Percentiles rank a stretch among this genome's conserved stretches.
Conservation (phyloP, 2,888 invertebrate species). For the Anorthoa munda region DNA sequence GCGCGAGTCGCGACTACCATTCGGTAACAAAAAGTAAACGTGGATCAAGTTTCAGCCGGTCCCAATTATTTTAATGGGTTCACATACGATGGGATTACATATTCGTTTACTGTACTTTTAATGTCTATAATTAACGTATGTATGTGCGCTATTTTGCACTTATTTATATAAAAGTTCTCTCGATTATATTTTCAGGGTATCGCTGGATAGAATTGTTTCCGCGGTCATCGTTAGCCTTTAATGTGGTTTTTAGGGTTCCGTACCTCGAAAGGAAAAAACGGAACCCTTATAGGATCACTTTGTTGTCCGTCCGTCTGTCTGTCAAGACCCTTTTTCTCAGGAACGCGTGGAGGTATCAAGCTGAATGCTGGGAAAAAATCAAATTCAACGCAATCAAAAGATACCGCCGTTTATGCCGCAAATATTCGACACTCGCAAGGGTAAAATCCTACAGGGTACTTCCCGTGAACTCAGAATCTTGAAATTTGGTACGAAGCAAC, state of each 20-base stretch:
- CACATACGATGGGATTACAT: constrained; percentile 60
- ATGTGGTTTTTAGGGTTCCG: constrained; percentile 19
- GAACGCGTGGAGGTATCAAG: too few relatives aligned
- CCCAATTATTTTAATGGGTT: constrained; percentile 70
- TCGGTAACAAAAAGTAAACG: constrained; percentile 69
- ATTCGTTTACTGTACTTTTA: constrained; percentile 52
- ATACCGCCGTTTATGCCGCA: too few relatives aligned
- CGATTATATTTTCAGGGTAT: constrained; percentile 8
- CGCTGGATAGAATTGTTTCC: constrained; percentile 10
- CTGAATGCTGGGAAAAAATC: too few relatives aligned
- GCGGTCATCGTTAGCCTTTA: not conserved
- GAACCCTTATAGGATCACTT: too few relatives aligned
- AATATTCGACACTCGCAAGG: too few relatives aligned
- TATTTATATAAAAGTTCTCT: constrained; percentile 23
- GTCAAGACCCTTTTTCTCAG: too few relatives aligned
- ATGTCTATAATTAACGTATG: constrained; percentile 37
- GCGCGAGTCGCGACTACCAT: constrained; percentile 63
- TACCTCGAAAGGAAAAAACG: too few relatives aligned
- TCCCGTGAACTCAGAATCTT: too few relatives aligned
- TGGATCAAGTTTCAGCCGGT: constrained; percentile 69
- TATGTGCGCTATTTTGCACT: constrained; percentile 32
- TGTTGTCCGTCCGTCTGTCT: too few relatives aligned
- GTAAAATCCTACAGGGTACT: too few relatives aligned
- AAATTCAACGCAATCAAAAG: too few relatives aligned
- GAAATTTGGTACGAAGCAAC: too few relatives aligned